Conservation (phyloP, 2,888 invertebrate genomes). For the Eupithecia vulgata region DNA sequence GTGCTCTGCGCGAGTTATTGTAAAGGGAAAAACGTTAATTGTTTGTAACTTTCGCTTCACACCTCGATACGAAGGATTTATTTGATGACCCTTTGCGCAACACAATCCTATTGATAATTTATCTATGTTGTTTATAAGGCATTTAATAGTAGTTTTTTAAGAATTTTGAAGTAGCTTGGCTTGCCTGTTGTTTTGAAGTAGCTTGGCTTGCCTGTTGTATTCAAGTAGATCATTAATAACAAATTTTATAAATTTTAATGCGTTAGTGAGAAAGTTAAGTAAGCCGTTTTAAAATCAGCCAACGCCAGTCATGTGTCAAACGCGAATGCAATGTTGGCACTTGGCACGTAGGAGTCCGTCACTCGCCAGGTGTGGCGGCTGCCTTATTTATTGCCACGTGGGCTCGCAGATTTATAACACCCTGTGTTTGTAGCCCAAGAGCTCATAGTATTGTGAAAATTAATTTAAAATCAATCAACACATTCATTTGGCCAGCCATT, state of each 20-base stretch:
- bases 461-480: not conserved
- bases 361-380: conserved; percentile 67
- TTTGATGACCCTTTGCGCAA: not conserved
- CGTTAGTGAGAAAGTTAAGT: not conserved
- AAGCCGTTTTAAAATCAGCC: not conserved
- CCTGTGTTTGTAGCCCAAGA: conserved; percentile 41
- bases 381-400: conserved; percentile 70
- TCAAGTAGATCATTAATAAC: not conserved
- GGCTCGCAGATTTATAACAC: conserved; percentile 64
- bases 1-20: conserved; percentile 40
- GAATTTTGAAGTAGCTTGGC: not conserved
- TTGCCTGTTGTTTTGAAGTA: not conserved
- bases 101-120: not conserved
- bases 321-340: conserved; percentile 11
- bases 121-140: not conserved
- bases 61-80: not conserved
- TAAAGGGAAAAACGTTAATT: conserved; percentile 21
- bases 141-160: not conserved
- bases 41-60: conserved; percentile 26
- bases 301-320: not conserved
- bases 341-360: conserved; percentile 70
- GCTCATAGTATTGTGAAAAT: not conserved
- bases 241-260: too few species aligned
- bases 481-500: not conserved
- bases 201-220: not conserved